Conservation (phyloP, 2,888 invertebrate species). For the Synergus gifuensis region DNA sequence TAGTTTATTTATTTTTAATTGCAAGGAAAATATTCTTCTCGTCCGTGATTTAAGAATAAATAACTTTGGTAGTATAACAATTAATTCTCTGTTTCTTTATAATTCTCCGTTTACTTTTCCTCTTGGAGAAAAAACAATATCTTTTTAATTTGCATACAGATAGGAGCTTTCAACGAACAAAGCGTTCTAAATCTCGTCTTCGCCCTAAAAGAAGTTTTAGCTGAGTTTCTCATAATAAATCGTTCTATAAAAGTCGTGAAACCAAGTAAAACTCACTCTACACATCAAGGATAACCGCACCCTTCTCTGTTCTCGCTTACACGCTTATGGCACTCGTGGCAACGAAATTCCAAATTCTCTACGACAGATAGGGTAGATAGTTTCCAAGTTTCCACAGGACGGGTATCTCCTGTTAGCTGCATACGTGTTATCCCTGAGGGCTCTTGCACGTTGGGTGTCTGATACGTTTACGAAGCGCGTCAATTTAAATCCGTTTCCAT, state of each 20-base stretch:
- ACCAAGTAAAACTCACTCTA: neutral
- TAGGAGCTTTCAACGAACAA: neutral
- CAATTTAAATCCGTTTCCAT: slow-evolving; percentile 30
- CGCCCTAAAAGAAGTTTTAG: neutral
- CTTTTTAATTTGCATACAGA: slow-evolving; percentile 30
- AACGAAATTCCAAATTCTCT: slow-evolving; percentile 37
- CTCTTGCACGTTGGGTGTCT: slow-evolving; percentile 33
- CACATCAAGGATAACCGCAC: slow-evolving; percentile 25
- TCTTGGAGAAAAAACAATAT: neutral
- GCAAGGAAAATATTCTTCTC: neutral
- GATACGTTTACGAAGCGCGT: slow-evolving; percentile 27
- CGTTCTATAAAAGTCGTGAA: slow-evolving; percentile 23
- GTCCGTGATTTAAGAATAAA: neutral
- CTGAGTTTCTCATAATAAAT: slow-evolving; percentile 33
- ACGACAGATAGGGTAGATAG: slow-evolving; percentile 31
- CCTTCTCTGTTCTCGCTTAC: slow-evolving; percentile 18
- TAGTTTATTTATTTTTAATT: neutral
- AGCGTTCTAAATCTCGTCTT: slow-evolving; percentile 25
- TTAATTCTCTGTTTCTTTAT: neutral
- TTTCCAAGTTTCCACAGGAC: slow-evolving; percentile 30
- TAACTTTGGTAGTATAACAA: neutral
- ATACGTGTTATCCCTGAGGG: slow-evolving; percentile 24
- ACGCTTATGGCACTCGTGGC: slow-evolving; percentile 22
- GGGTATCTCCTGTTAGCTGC: slow-evolving; percentile 21
- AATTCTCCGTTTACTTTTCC: neutral